These are phyloP conservation scores for Clarias pachynema DNA, from an alignment of 2,797 vertebrate species.

Conservation along the genomic window DNA sequence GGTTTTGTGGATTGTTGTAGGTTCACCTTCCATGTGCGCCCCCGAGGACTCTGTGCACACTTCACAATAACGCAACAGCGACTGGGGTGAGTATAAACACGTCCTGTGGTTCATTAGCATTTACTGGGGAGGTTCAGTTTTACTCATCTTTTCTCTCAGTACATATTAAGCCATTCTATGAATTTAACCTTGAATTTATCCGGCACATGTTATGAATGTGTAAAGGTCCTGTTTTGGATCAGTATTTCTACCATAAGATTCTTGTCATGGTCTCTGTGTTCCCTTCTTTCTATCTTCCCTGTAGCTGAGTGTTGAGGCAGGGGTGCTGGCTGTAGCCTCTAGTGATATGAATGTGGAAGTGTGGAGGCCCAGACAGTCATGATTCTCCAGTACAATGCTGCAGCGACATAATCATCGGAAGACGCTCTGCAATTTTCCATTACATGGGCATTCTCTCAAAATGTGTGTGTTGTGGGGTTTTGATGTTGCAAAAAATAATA, in stretches of 20 bases:
- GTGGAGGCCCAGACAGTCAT: slow-evolving; percentile 78
- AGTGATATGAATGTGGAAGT: slow-evolving; percentile 81
- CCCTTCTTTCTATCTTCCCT: slow-evolving; percentile 5
- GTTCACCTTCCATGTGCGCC: slow-evolving; percentile 87
- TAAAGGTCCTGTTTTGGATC: not conserved
- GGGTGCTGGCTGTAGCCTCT: slow-evolving; percentile 83
- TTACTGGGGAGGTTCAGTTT: not conserved
- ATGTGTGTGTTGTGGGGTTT: not conserved
- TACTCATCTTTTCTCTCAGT: not conserved
- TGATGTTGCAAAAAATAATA: not conserved
- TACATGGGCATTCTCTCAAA: not conserved
- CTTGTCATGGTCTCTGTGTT: not conserved
- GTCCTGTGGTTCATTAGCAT: not conserved
- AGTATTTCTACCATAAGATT: not conserved
- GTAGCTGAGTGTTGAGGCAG: slow-evolving; percentile 85
- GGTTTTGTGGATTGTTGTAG: slow-evolving; percentile 64
- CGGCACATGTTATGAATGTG: not conserved
- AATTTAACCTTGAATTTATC: not conserved
- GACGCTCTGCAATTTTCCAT: not conserved
- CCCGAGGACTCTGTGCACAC: slow-evolving; percentile 83
- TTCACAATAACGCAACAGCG: slow-evolving; percentile 71
- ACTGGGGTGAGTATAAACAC: slow-evolving; percentile 42
- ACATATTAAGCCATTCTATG: not conserved
- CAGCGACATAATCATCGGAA: not conserved
- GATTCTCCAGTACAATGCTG: not conserved